Evolutionary conservation across 2,888 invertebrate species (phyloP), one percentile per base, ranked within the genome.

Genomic region (Cordilura impudica): DNA sequence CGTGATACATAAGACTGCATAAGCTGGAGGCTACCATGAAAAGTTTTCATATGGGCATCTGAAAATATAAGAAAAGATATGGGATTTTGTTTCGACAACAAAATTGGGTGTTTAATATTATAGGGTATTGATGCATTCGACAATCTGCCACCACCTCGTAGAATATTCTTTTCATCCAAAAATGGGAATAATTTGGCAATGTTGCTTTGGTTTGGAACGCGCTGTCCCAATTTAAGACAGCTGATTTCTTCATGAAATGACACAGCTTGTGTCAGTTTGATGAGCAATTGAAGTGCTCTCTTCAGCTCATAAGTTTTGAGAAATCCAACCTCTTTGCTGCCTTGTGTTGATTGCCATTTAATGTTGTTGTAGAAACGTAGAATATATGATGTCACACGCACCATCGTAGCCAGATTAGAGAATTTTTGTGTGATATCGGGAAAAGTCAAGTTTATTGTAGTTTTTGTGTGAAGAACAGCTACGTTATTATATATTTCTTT

Each of bases 221-320:
- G 31, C 7, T 54, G 53, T 4, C 47, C 47, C 1, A 16, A 51
- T 26, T 49, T 53, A 18, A 71, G 7, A 2, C 43, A 53, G 10
- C 2, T 19, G 2, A 71, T 61, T 71, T 61, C 43, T 1, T 71
- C 43, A 39, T n/a, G 43, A 53, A 43, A 71, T 21, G 39, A 23
- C 1, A 61, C 31, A 7, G 61, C 45, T 63, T 71, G 54, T 16
- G 71, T 47, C 14, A 60, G 12, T 45, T 71, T 54, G 14, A 63
- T 63, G 5, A 71, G 45, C 3, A 31, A 21, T 6, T 61, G 18
- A 16, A 1, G 26, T n/a, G 45, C 19, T 47, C 8, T 0, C 12
- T 61, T 53, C 61, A 31, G n/a, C 39, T 60, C 39, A 16, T 35
- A 18, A 14, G 49, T 61, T 71, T 61, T 39, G 4, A 54, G 18